These are phyloP conservation scores for Callinectes sapidus DNA, from an alignment of 2,888 invertebrate species.

Conservation along the genomic window DNA sequence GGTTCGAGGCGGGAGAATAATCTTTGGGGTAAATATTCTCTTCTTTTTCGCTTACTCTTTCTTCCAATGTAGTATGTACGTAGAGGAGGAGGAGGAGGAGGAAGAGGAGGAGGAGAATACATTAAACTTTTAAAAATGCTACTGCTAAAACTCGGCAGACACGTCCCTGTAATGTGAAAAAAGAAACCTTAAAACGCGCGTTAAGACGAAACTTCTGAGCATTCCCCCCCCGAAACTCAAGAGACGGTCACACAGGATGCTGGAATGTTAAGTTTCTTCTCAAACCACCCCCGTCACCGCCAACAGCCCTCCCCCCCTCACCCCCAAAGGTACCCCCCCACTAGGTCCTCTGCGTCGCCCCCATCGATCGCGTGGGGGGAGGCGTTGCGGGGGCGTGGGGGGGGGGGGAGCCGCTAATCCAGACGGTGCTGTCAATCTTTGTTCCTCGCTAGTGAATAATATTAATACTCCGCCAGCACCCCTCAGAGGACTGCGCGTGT, in stretches of 20 bases:
- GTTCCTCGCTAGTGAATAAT: background rate
- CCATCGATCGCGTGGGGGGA: background rate
- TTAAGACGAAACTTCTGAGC: background rate
- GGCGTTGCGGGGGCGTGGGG: background rate
- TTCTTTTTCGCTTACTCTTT: background rate
- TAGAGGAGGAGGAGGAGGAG: too few species aligned
- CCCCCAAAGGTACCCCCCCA: background rate
- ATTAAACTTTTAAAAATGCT: slow-evolving; percentile 33
- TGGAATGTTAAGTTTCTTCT: slow-evolving; percentile 24
- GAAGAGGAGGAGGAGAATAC: background rate
- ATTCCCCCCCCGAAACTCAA: background rate
- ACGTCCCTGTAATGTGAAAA: slow-evolving; percentile 2
- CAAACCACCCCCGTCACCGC: background rate
- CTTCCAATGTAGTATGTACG: background rate
- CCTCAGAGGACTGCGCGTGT: background rate
- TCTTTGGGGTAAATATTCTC: background rate
- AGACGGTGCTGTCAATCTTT: slow-evolving; percentile 31
- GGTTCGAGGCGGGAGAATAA: background rate
- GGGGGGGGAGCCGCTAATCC: background rate
- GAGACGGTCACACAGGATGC: background rate
- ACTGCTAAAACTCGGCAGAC: slow-evolving; percentile 4
- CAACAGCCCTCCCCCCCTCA: background rate
- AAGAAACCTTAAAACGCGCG: slow-evolving; percentile 13
- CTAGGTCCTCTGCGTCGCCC: background rate
- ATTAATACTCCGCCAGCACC: background rate